These are phyloP conservation scores for Lepidochitona cinerea DNA, from an alignment of 2,888 invertebrate species.

Conservation along the genomic window DNA sequence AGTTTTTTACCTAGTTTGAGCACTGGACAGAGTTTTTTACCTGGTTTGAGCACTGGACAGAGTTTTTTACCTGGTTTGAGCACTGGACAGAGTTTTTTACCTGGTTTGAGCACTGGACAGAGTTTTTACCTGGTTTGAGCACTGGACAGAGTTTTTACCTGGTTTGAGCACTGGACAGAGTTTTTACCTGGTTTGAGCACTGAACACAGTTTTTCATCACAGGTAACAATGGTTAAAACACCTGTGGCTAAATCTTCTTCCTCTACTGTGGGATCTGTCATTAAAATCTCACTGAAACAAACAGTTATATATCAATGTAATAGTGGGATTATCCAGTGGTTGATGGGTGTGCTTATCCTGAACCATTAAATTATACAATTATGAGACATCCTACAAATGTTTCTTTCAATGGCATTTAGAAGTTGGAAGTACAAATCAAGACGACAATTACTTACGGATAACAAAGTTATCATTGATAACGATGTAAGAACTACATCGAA, in stretches of 20 bases:
- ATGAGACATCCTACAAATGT: too few relatives aligned
- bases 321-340: too few relatives aligned
- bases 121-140: neutral
- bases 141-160: conserved; percentile 70
- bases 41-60: neutral
- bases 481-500: too few relatives aligned
- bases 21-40: conserved; percentile 73
- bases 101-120: conserved; percentile 77
- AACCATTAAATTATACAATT: too few relatives aligned
- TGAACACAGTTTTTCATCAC: conserved; percentile 73
- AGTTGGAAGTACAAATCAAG: too few relatives aligned
- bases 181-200: conserved; percentile 79
- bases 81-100: conserved; percentile 70
- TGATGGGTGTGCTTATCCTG: too few relatives aligned
- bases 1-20: conserved; percentile 75
- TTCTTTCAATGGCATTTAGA: too few relatives aligned
- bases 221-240: conserved; percentile 77
- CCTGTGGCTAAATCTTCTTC: conserved; percentile 84
- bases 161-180: conserved; percentile 76
- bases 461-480: too few relatives aligned
- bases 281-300: conserved; percentile 76
- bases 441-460: too few relatives aligned
- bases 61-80: conserved; percentile 79
- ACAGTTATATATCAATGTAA: too few relatives aligned
- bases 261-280: conserved; percentile 86